Percentiles rank a stretch among this genome's conserved stretches.
phyloP scores from a whole-genome alignment of 2,888 invertebrate species.

The Ashinkailepas kermadecensis region DNA sequence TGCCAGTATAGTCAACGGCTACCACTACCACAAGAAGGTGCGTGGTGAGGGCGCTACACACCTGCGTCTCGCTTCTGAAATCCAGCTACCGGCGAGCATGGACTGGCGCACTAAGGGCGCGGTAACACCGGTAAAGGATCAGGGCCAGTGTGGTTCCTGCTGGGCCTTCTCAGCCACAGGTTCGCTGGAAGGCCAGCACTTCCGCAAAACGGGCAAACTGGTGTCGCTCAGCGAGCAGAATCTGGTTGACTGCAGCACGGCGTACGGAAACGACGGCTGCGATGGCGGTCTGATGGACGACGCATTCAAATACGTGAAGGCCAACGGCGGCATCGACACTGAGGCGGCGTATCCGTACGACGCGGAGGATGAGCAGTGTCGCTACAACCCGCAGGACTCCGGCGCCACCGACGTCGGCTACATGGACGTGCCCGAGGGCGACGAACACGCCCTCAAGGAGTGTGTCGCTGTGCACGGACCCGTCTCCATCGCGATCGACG shows the following conservation, averaged over 20 bases:
- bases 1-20: constrained; percentile 57
- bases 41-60: constrained; percentile 22
- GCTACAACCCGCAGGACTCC: constrained; percentile 46
- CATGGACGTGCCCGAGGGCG: constrained; percentile 62
- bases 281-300: constrained; percentile 76
- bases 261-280: constrained; percentile 83
- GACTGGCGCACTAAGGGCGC: constrained; percentile 42
- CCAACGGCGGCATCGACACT: constrained; percentile 80
- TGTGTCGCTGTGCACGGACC: constrained; percentile 81
- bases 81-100: constrained; percentile 33
- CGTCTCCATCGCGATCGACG: constrained; percentile 81
- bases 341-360: constrained; percentile 82
- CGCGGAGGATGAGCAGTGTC: constrained; percentile 47
- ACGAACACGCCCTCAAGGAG: constrained; percentile 62
- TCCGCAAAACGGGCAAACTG: constrained; percentile 63
- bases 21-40: constrained; percentile 43
- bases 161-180: constrained; percentile 47
- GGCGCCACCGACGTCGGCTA: constrained; percentile 77
- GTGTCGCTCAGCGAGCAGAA: constrained; percentile 88
- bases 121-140: constrained; percentile 42
- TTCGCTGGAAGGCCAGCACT: constrained; percentile 77
- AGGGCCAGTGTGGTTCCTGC: constrained; percentile 49
- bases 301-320: constrained; percentile 74
- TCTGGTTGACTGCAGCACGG: constrained; percentile 73
- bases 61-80: constrained; percentile 19